Evolutionary conservation across 2,888 invertebrate species (phyloP).

Genomic region (Apoda limacodes): DNA sequence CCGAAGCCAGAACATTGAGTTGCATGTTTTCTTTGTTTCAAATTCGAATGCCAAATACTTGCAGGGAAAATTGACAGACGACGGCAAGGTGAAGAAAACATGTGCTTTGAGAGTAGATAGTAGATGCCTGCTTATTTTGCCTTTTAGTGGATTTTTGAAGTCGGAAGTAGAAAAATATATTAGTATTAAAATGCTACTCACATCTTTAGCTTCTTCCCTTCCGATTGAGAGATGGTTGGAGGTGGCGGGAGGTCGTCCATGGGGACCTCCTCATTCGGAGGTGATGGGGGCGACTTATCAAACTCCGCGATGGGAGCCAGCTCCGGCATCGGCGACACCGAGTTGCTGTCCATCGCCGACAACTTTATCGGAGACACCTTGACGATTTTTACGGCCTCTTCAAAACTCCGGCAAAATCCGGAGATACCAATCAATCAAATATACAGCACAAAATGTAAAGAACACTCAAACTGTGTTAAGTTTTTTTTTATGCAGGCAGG

Average conservation of each 20-base stretch:
- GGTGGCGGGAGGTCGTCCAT: slow-evolving; percentile 76
- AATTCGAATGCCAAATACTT: not conserved
- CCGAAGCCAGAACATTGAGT: too few species aligned
- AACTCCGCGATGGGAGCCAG: slow-evolving; percentile 78
- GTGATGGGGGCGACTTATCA: slow-evolving; percentile 76
- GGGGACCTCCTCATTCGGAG: slow-evolving; percentile 71
- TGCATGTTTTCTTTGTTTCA: too few species aligned
- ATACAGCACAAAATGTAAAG: too few species aligned
- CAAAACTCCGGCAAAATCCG: slow-evolving; percentile 38
- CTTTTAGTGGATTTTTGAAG: too few species aligned
- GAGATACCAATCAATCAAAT: too few species aligned
- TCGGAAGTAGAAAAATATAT: too few species aligned
- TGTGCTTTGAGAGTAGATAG: too few species aligned
- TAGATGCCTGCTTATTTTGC: too few species aligned
- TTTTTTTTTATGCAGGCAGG: too few species aligned
- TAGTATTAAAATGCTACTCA: slow-evolving; percentile 32
- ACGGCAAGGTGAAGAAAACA: too few species aligned
- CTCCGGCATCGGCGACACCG: slow-evolving; percentile 76
- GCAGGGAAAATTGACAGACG: too few species aligned
- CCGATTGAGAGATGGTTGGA: slow-evolving; percentile 68
- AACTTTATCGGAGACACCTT: slow-evolving; percentile 70
- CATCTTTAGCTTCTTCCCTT: slow-evolving; percentile 67
- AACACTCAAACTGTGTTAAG: too few species aligned
- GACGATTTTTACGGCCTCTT: slow-evolving; percentile 38
- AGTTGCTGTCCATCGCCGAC: slow-evolving; percentile 75